Evolutionary conservation across 2,888 invertebrate species (phyloP), one percentile per base, ranked within the genome.

Genomic region (Hypena proboscidalis): DNA sequence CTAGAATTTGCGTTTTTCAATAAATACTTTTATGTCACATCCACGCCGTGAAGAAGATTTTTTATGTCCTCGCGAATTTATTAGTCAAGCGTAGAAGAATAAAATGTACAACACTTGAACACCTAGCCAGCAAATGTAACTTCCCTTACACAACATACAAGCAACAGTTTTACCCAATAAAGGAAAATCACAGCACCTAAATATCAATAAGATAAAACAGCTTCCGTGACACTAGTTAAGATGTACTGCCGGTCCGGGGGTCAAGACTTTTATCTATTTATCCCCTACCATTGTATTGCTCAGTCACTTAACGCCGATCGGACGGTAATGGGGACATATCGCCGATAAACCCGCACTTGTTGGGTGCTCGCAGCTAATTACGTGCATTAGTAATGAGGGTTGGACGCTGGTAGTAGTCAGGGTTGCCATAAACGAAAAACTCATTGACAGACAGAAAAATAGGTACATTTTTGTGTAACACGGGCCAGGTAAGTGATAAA

Each of bases 371-470:
- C 80, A 79, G 82, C 77, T 86, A 85, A 87, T 87, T 83, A 83
- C 83, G 63, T 86, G 83, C 79, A 88, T 86, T 88, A 87, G 81
- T 86, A 82, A 89, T 88, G 77, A 83, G 72, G 63, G 70, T 74
- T 70, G 67, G 65, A n/a, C 14, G 7, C 26, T 33, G 10, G 27
- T 13, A 4, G 14, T 23, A 10, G 56, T 63, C 53, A n/a, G n/a
- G n/a, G n/a, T n/a, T n/a, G n/a, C n/a, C n/a, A n/a, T n/a, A n/a
- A n/a, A n/a, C n/a, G n/a, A n/a, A n/a, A n/a, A n/a, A n/a, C n/a
- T n/a, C n/a, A n/a, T n/a, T n/a, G n/a, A n/a, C n/a, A n/a, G n/a
- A n/a, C n/a, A n/a, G n/a, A n/a, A n/a, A n/a, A n/a, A n/a, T n/a
- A n/a, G n/a, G n/a, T n/a, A n/a, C n/a, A n/a, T n/a, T n/a, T n/a